phyloP scores from a whole-genome alignment of 2,797 vertebrate genomes.

The Danio kyathit region DNA sequence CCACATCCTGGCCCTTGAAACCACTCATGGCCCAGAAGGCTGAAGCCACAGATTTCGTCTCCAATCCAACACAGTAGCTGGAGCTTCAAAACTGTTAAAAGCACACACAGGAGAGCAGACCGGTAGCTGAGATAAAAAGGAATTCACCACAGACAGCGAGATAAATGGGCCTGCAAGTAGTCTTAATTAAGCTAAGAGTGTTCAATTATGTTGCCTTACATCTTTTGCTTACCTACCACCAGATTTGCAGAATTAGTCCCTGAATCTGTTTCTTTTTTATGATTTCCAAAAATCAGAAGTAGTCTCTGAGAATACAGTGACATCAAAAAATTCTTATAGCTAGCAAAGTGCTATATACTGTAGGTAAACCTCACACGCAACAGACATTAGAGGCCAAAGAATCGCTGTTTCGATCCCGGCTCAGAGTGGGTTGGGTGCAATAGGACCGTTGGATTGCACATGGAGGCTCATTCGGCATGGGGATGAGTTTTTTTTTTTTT shows the following conservation, averaged over 20 bases:
- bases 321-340: too few species aligned
- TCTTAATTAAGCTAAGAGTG: background rate
- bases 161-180: conserved; percentile 10
- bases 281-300: too few species aligned
- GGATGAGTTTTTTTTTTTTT: too few species aligned
- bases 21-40: conserved; percentile 65
- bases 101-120: background rate
- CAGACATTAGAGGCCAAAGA: too few species aligned
- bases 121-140: background rate
- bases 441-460: too few species aligned
- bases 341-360: too few species aligned
- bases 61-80: conserved; percentile 52
- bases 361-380: too few species aligned
- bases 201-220: conserved; percentile 1
- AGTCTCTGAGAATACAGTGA: too few species aligned
- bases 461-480: too few species aligned
- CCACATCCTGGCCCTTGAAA: conserved; percentile 68
- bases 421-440: too few species aligned
- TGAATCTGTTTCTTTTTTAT: conserved; percentile 1
- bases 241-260: background rate
- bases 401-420: too few species aligned
- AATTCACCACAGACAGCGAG: conserved; percentile 8
- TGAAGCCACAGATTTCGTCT: conserved; percentile 38
- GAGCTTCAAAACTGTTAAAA: conserved; percentile 35
- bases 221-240: background rate